Percentiles rank a stretch among this genome's conserved stretches.
Conservation (phyloP, 1,140 invertebrate genomes). For the Eurosta solidaginis region DNA sequence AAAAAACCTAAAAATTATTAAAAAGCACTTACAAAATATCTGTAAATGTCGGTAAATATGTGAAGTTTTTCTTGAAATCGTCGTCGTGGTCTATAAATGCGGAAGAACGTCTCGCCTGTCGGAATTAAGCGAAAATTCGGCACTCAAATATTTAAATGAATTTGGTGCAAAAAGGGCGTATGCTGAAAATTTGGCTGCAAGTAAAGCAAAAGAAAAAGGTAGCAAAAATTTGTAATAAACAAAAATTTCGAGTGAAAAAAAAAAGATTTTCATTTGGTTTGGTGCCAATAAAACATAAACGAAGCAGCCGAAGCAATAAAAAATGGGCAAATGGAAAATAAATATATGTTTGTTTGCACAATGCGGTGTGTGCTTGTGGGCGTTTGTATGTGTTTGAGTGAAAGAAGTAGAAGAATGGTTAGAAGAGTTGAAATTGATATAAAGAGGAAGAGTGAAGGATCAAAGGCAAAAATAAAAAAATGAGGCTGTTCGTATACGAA, state of each 20-base stretch:
- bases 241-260: background rate
- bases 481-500: too few relatives aligned
- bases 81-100: background rate
- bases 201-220: background rate
- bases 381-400: too few relatives aligned
- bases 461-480: too few relatives aligned
- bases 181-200: background rate
- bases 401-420: too few relatives aligned
- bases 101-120: background rate
- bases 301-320: too few relatives aligned
- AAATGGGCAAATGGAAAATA: too few relatives aligned
- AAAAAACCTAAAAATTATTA: background rate
- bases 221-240: background rate
- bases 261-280: too few relatives aligned
- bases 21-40: background rate
- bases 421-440: too few relatives aligned
- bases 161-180: slow-evolving; percentile 28
- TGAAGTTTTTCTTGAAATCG: slow-evolving; percentile 16
- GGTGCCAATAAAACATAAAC: too few relatives aligned
- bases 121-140: slow-evolving; percentile 9
- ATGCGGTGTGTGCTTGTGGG: too few relatives aligned
- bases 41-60: background rate
- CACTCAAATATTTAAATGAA: slow-evolving; percentile 24
- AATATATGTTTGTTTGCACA: too few relatives aligned
- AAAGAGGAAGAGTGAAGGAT: too few relatives aligned